Percentiles rank a stretch among this genome's conserved stretches.
phyloP scores from a whole-genome alignment of 2,888 invertebrate genomes.

The Parapristionchus giblindavisi region DNA sequence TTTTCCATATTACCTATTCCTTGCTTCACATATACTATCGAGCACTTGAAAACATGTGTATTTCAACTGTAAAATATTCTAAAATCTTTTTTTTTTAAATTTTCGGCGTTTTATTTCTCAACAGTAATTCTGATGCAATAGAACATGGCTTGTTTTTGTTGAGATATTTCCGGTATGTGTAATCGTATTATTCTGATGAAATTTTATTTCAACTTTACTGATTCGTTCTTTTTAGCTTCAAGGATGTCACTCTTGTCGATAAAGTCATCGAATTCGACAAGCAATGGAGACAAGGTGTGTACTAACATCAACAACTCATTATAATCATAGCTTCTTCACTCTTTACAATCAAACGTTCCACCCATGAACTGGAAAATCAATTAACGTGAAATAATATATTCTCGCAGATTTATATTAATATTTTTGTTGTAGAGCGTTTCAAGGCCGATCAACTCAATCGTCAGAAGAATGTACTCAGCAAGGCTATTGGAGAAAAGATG shows the following conservation, averaged over 20 bases:
- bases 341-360: constrained; percentile 3
- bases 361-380: not conserved
- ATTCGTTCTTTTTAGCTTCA: constrained; percentile 77
- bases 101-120: too few species aligned
- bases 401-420: not conserved
- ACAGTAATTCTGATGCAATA: too few species aligned
- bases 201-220: too few species aligned
- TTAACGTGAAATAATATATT: not conserved
- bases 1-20: constrained; percentile 78
- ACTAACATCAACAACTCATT: too few species aligned
- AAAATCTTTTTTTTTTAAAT: too few species aligned
- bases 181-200: too few species aligned
- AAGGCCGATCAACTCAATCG: constrained; percentile 93
- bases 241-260: constrained; percentile 90
- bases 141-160: too few species aligned
- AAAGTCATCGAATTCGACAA: constrained; percentile 88
- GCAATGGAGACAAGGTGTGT: constrained; percentile 80
- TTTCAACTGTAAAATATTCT: too few species aligned
- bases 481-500: constrained; percentile 96
- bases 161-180: too few species aligned
- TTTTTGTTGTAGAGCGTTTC: constrained; percentile 78
- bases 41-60: too few species aligned
- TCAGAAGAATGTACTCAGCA: constrained; percentile 93
- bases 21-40: too few species aligned
- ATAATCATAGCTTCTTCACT: constrained; percentile 7